Evolutionary conservation across 2,113 vertebrate genomes (phyloP), one percentile per base, ranked within the genome.

Genomic region (Megaptera novaeangliae): DNA sequence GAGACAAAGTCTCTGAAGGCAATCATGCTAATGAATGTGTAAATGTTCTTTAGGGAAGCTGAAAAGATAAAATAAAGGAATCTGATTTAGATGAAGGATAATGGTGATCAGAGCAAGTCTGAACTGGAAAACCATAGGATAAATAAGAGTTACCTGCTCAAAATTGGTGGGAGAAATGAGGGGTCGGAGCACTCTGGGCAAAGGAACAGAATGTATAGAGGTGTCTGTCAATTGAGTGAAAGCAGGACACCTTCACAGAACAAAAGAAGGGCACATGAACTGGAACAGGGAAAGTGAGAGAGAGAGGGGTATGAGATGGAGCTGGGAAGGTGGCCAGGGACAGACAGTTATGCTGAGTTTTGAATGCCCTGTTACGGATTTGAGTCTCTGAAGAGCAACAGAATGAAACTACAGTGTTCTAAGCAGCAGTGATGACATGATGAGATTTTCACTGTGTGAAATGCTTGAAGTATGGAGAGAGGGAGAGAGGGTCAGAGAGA

Each of bases 31-130:
- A 93, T 46, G 34, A 64, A 81, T 31, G 25, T 88, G 34, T 46
- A 71, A 88, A 59, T 85, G 17, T 49, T 88, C 93, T 68, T 85
- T 44, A 83, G 10, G 4, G 72, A 82, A 82, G 6, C 6, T 93
- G 55, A 89, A 91, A 91, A 3, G 17, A 25, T 69, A 69, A 64
- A 94, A 74, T 55, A 63, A 91, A 89, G 4, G 2, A 68, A 34
- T 63, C 31, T 71, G 29, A 46, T 39, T 63, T 57, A 95, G 39
- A 82, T 44, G 21, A 91, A 49, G 27, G 12, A 94, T 6, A 82
- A 69, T 71, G 11, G 0, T 23, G 44, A 66, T 81, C 21, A 82
- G 64, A 66, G 14, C 8, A 88, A 34, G 8, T 93, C 8, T 88
- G 57, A 55, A 52, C 1, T 94, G 20, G 39, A 84, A 36, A 83